These are phyloP conservation scores for Spheniscus humboldti DNA, from an alignment of 2,797 vertebrate genomes.

Conservation along the genomic window DNA sequence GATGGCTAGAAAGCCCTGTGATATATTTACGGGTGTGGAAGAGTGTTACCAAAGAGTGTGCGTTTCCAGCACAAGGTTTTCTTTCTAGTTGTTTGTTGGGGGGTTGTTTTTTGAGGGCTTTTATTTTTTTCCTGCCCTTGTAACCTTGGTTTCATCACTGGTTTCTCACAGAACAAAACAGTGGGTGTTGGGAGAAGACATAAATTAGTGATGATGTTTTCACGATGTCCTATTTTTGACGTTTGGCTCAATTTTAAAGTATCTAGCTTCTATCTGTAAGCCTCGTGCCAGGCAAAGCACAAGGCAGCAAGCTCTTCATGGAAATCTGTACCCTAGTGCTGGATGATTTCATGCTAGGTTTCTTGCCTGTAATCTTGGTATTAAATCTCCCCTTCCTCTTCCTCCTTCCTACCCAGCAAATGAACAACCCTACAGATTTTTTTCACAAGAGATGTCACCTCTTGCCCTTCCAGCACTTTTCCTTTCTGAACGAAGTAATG, in stretches of 20 bases:
- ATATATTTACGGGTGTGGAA: background rate
- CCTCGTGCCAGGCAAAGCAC: background rate
- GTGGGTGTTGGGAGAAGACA: background rate
- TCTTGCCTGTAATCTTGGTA: background rate
- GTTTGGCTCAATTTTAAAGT: background rate
- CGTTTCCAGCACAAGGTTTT: background rate
- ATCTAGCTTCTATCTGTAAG: background rate
- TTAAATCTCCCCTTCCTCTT: background rate
- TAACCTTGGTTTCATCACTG: background rate
- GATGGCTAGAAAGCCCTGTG: background rate
- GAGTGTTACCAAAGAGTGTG: background rate
- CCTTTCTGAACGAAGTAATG: background rate
- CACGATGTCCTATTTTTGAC: background rate
- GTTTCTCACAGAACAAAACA: background rate
- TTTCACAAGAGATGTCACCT: background rate
- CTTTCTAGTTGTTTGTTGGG: background rate
- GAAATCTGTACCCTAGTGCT: background rate
- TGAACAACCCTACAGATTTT: background rate
- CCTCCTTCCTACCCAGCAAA: background rate
- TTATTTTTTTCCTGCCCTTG: background rate
- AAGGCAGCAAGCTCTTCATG: background rate
- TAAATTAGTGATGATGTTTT: constrained; percentile 19
- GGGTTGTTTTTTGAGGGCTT: background rate
- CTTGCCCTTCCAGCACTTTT: background rate
- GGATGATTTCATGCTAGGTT: background rate